Base-by-base conservation (phyloP, 2,888 invertebrate species). In the Spilarctia lutea region DNA sequence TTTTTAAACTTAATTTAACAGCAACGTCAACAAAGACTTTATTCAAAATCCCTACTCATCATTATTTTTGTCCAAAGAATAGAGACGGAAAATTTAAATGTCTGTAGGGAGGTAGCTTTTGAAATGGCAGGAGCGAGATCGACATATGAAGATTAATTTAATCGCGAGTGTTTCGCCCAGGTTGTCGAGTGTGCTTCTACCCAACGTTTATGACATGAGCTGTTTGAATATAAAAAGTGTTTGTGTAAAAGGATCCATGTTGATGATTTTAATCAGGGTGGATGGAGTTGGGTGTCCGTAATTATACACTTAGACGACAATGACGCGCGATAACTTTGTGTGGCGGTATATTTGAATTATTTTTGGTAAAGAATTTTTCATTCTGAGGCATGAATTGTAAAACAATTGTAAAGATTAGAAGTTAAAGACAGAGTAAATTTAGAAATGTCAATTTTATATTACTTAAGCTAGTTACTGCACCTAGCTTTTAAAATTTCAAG, bases 61-160 rank as follows among this genome's bases (percentile, higher is more conserved):
- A 81, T 83, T 84, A 83, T 72, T 71, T 60, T 66, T 33, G 63
- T 27, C 65, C 63, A 80, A 83, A 81, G 81, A 79, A 84, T 78
- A 77, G 76, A 76, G 70, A 76, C 42, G 45, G 75, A 79, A 81
- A 78, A 84, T 79, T 77, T 72, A 80, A 84, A 84, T 79, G 30
- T 20, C 16, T 20, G 48, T 10, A 72, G 67, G 71, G 56, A 68
- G 68, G 69, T 84, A 79, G 79, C 80, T 84, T 81, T 79, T 76
- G 80, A 76, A 79, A 83, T 75, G 75, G 75, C 72, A 56, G 76
- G 60, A 30, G 74, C 7, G 76, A 81, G 84, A 84, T 84, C 75
- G 80, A 81, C 83, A 77, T 68, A 69, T 74, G 73, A 79, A 84
- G 83, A 84, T 84, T 84, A 84, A 83, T 82, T 84, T 84, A 79